Conservation (phyloP, 2,888 invertebrate species). For the Meiosimyza platycephala region DNA sequence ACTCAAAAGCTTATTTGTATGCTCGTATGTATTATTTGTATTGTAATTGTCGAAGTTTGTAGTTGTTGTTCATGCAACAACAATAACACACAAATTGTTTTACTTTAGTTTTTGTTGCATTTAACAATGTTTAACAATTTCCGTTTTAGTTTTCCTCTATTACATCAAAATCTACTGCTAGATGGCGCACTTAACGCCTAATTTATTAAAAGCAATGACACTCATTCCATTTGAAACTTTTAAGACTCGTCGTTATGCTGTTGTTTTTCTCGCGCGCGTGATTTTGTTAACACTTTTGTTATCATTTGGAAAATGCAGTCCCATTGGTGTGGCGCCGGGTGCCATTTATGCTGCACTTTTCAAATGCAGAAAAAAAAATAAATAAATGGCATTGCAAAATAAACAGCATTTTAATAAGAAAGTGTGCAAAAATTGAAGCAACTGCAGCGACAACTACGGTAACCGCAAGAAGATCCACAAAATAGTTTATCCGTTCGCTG, state of each 20-base stretch:
- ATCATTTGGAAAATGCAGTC: slow-evolving; percentile 14
- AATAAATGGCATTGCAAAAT: slow-evolving; percentile 12
- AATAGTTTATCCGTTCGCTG: slow-evolving; percentile 32
- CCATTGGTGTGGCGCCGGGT: neutral
- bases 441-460: neutral
- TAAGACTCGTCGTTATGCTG: neutral
- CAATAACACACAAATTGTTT: neutral
- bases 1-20: too few species aligned
- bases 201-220: neutral
- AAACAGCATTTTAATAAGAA: neutral
- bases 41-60: too few species aligned
- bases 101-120: neutral
- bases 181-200: slow-evolving; percentile 5
- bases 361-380: too few species aligned
- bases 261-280: neutral
- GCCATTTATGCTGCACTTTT: neutral
- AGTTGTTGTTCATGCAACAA: neutral
- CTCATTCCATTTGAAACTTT: neutral
- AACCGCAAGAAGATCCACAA: slow-evolving; percentile 25
- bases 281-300: neutral
- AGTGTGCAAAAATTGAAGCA: neutral
- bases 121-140: neutral
- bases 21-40: too few species aligned
- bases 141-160: neutral
- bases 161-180: neutral